Evolutionary conservation across 2,113 vertebrate species (phyloP), one percentile per base, ranked within the genome.

Genomic region (Aramus guarauna): DNA sequence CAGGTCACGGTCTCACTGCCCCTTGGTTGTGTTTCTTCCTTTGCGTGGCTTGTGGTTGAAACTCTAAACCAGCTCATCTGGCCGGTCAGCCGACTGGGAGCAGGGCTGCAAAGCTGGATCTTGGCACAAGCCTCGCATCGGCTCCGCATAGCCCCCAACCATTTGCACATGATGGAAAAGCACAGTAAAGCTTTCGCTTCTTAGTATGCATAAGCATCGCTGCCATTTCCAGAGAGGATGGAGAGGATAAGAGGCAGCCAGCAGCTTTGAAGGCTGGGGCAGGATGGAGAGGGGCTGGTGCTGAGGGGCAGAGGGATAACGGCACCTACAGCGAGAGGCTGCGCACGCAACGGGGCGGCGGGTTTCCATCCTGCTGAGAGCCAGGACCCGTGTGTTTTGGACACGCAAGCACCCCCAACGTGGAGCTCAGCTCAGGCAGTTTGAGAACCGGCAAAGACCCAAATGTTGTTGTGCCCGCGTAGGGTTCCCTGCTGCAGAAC

Each of bases 361-460:
- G 34, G 14, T 36, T 59, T 11, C 37, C 50, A 21, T 9, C 32
- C 39, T 0, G 1, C 47, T 3, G 11, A 3, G 50, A 37, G 20
- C 14, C 1, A 3, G 36, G 14, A 27, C 15, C 0, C 2, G 36
- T 3, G 22, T 15, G 30, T 19, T 69, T 26, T 17, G 22, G 23
- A 6, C 39, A 11, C 0, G 2, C 34, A 2, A 27, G 22, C 53
- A 2, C 32, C 1, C 3, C 58, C 2, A 0, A 9, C 1, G 2
- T 1, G 34, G 50, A 21, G 30, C 22, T 30, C 11, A 3, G 30
- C 11, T 0, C 29, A 23, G 85, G 9, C 30, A 20, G 11, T 20
- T 9, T 1, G 2, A 50, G 72, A 68, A 9, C 1, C 9, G 1
- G n/a, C 59, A 9, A 5, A 63, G 41, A 56, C 14, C 12, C 0